These are phyloP conservation scores for Prostheceraeus crozeri DNA, from an alignment of 2,888 invertebrate genomes.

Conservation along the genomic window DNA sequence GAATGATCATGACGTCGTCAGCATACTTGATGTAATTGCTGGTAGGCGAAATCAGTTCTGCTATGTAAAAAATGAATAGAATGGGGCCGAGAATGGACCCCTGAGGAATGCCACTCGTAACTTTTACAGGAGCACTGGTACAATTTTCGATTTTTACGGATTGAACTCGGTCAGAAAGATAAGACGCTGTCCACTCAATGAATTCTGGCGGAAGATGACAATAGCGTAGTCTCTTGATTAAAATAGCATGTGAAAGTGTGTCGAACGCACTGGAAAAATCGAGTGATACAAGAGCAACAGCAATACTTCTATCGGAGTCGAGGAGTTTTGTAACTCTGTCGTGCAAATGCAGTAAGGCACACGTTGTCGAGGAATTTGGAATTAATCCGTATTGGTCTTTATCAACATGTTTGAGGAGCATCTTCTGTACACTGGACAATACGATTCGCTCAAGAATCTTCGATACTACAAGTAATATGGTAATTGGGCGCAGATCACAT, in stretches of 20 bases:
- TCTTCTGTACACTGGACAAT: constrained; percentile 1
- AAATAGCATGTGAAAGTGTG: neutral
- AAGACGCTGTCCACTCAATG: neutral
- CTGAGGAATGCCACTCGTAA: constrained; percentile 9
- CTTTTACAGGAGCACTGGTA: neutral
- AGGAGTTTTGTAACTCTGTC: neutral
- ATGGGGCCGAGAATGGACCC: constrained; percentile 14
- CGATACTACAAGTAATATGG: neutral
- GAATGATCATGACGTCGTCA: constrained; percentile 1
- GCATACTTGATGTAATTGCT: constrained; percentile 4
- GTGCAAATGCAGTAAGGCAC: constrained; percentile 11
- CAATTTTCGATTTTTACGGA: neutral
- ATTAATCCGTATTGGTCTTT: constrained; percentile 7
- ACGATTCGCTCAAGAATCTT: constrained; percentile 15
- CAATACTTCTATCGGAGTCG: too few species aligned
- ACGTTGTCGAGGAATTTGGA: constrained; percentile 9
- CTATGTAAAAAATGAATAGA: constrained; percentile 11
- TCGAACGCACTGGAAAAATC: constrained; percentile 11
- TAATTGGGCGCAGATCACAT: constrained; percentile 4
- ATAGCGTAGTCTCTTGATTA: neutral
- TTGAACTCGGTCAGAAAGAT: neutral
- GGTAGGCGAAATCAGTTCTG: constrained; percentile 5
- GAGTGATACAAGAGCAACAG: constrained; percentile 10
- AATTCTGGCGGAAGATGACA: neutral
- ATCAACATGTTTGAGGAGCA: constrained; percentile 20